phyloP scores from a whole-genome alignment of 2,888 invertebrate genomes.

The Carterocephalus palaemon region DNA sequence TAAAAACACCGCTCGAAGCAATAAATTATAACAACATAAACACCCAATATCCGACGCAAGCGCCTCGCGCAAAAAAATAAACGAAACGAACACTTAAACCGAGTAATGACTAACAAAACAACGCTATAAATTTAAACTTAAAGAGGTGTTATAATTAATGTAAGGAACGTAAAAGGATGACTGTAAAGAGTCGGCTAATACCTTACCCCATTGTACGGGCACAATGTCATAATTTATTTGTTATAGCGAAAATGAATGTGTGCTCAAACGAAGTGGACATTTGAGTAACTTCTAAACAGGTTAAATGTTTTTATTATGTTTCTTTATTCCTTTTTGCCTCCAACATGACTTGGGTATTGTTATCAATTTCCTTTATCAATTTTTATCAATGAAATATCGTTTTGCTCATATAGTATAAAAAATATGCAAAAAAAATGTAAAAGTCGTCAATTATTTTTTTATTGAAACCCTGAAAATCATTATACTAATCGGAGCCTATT shows the following conservation, averaged over 20 bases:
- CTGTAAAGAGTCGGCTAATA: constrained; percentile 60
- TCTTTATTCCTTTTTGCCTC: no score
- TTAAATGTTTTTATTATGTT: neutral
- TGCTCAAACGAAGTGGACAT: no score
- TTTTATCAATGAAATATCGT: no score
- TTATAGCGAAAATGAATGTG: no score
- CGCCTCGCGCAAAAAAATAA: constrained; percentile 45
- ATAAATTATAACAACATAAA: constrained; percentile 72
- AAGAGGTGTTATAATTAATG: constrained; percentile 78
- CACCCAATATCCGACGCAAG: constrained; percentile 53
- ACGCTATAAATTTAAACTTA: constrained; percentile 71
- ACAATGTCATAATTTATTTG: constrained; percentile 67
- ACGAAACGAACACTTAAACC: constrained; percentile 42
- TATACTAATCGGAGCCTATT: no score
- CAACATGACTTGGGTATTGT: no score
- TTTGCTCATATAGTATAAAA: no score
- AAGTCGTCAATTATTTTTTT: no score
- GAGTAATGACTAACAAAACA: constrained; percentile 69
- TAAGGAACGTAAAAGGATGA: constrained; percentile 64
- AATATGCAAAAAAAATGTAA: no score
- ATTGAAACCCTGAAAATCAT: no score
- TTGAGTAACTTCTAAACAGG: neutral
- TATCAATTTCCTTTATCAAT: no score
- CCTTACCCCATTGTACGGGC: constrained; percentile 58
- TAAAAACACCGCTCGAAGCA: constrained; percentile 59